Base-by-base conservation (phyloP, 2,113 vertebrate species). In the Synchiropus splendidus region DNA sequence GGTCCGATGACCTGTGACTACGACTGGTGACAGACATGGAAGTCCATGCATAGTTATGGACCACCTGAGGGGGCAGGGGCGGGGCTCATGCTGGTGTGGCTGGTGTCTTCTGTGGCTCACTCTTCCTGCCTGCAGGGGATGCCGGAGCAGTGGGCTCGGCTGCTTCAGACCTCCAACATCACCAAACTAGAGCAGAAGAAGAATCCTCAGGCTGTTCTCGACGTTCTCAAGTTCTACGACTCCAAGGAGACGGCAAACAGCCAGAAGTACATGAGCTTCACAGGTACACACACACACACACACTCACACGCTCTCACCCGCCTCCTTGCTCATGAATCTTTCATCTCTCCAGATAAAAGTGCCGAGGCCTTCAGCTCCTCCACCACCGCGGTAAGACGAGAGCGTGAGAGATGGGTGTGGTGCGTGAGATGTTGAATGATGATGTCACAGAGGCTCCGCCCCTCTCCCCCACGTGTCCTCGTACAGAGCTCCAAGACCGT, bases 231-330 rank as follows among this genome's bases (percentile, higher is more conserved):
- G 64, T 98, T 97, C 78, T 98, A 97, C 48, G 92, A 97, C 70
- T 94, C 92, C 2, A 97, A 97, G 67, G 92, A 94, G 77, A 94
- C 87, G 2, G 75, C 85, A 37, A 97, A 93, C 67, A 94, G 91
- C 69, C 92, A 98, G 84, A 98, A 98, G 53, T 98, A 98, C 66
- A 98, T 98, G 92, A 98, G 92, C 73, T 98, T 97, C 65, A 95
- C 91, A 84, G 91, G 88, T 61, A 63, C 10, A 27, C 16, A 27
- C 13, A 45, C 16, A 15, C 39, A 48, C 38, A 31, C 40, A 42
- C 12, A 61, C 45, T 30, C 47, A 43, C 30, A 49, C 36, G 34
- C 16, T 10, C 43, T 33, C 46, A 17, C 15, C 15, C 9, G 16
- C 18, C 31, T 17, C 12, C 13, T 9, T 1, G 2, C 12, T 15